Conservation (phyloP, 2,797 vertebrate species). For the Megalops cyprinoides region DNA sequence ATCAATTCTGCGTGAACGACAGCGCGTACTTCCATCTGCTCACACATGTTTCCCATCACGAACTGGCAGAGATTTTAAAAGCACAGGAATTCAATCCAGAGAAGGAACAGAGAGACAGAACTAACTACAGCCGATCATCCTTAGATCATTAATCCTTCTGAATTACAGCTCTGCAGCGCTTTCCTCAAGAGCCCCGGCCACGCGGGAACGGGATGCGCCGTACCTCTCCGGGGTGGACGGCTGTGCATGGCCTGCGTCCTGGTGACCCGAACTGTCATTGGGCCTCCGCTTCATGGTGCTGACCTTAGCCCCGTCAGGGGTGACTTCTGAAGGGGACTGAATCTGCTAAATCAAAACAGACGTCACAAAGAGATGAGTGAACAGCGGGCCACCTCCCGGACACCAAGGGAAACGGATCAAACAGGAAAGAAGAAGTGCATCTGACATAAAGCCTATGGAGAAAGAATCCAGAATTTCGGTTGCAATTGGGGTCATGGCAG, state of each 20-base stretch:
- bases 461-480: neutral
- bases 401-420: neutral
- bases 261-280: constrained; percentile 58
- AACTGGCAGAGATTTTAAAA: neutral
- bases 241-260: constrained; percentile 60
- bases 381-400: neutral
- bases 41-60: neutral
- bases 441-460: neutral
- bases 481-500: neutral
- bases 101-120: neutral
- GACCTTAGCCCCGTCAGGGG: constrained; percentile 63
- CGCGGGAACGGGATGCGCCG: neutral
- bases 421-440: neutral
- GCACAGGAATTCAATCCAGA: neutral
- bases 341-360: constrained; percentile 47
- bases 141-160: neutral
- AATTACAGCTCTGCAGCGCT: neutral
- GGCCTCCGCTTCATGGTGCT: constrained; percentile 70
- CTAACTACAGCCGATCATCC: no score
- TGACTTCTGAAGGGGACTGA: constrained; percentile 40
- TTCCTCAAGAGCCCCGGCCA: neutral
- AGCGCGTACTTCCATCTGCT: neutral
- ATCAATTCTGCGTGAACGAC: neutral
- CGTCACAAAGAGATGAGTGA: neutral
- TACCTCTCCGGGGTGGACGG: constrained; percentile 79